Evolutionary conservation across 2,888 invertebrate species (phyloP), one percentile per base, ranked within the genome.

Genomic region (Agonopterix heracliana): DNA sequence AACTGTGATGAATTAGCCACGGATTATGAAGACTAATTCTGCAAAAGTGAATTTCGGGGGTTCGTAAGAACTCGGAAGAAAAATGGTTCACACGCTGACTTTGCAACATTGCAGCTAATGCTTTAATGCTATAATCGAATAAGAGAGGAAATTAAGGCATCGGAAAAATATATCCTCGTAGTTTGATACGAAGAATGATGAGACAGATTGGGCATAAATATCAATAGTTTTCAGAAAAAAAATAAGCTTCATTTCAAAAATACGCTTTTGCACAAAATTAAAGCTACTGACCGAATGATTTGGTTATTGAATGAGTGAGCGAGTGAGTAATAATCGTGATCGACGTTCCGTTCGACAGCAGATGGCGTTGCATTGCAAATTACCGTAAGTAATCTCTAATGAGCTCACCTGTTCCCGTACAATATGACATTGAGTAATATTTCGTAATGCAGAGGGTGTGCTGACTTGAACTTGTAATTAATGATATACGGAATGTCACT

Each of bases 381-480:
- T 71, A 75, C 68, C 81, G 80, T 76, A 68, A 67, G 71, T 82
- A 83, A 85, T 84, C 79, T 74, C 54, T 83, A 83, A 83, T 81
- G 70, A 76, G 74, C 76, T 84, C 84, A 86, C 86, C 86, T 87
- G 85, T 71, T 60, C 53, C 48, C 45, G 38, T 9, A 35, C 49
- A 47, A 42, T 57, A 59, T 61, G 66, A 73, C 72, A 55, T 63
- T 72, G 68, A 71, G 56, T 68, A 60, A 68, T 71, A 57, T 38
- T 55, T 46, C 42, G 47, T 45, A 46, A 47, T 40, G 11, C 9
- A 26, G 38, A 44, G 48, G 44, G 44, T 45, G 45, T 36, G 46
- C 11, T 9, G 42, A 13, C 11, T 44, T 47, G 44, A 13, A n/a
- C 13, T 12, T 40, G 40, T 43, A 49, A 48, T 52, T 52, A 52